A percentile compares a stretch with the other conserved stretches of the same genome.
Evolutionary conservation across 1,140 invertebrate species (phyloP).

Genomic region (Cherax quadricarinatus): DNA sequence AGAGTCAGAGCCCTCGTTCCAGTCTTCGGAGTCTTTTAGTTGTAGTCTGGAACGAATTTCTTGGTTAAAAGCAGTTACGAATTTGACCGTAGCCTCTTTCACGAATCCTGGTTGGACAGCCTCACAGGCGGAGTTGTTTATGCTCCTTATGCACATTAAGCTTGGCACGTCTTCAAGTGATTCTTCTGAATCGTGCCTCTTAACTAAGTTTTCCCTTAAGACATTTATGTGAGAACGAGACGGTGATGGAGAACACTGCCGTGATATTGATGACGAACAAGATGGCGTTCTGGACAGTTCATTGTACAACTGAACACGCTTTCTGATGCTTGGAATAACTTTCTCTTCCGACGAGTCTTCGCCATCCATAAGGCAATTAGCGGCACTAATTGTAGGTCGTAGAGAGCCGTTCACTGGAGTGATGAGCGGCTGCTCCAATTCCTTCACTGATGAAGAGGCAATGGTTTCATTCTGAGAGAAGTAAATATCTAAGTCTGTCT

Average conservation of each 20-base stretch:
- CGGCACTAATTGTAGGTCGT: neutral
- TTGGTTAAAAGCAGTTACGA: slow-evolving; percentile 33
- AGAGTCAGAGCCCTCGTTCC: slow-evolving; percentile 31
- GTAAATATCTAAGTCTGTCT: slow-evolving; percentile 13
- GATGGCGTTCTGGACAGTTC: neutral
- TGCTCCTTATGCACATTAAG: neutral
- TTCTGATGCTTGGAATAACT: slow-evolving; percentile 36
- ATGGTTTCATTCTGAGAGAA: slow-evolving; percentile 11
- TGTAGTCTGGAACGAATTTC: slow-evolving; percentile 28
- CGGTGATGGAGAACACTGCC: neutral
- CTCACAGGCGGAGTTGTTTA: neutral
- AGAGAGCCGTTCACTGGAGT: neutral
- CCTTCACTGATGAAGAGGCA: neutral
- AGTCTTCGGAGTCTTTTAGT: slow-evolving; percentile 37
- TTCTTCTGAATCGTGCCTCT: neutral
- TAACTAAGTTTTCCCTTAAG: neutral
- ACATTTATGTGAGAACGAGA: neutral
- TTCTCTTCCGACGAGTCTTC: neutral
- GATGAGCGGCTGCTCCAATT: slow-evolving; percentile 41
- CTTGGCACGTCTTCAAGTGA: neutral
- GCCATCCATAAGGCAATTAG: neutral
- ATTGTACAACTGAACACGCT: slow-evolving; percentile 41
- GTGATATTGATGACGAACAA: neutral
- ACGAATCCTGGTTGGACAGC: slow-evolving; percentile 44
- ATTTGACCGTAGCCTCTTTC: slow-evolving; percentile 24